Evolutionary conservation across 2,888 invertebrate species (phyloP), one percentile per base, ranked within the genome.

Genomic region (Sesia apiformis): DNA sequence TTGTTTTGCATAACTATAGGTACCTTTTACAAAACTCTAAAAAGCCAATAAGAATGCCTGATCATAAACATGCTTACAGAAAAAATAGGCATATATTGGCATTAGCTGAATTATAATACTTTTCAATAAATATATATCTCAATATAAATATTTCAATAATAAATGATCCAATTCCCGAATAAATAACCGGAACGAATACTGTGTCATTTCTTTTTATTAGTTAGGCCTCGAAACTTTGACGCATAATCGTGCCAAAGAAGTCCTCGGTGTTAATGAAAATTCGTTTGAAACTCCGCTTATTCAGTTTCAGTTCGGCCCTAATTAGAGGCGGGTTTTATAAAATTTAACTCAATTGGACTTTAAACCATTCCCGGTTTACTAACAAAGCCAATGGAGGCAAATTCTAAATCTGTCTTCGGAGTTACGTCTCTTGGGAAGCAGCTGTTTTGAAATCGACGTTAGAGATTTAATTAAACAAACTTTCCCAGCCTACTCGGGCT

Each of bases 381-480:
- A 66, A 67, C 64, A 63, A 66, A 65, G 62, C 66, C 69, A 59
- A 69, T 58, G 61, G 63, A 66, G 65, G 64, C 63, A 65, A 69
- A 69, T 70, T 71, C 59, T 62, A 59, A 60, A 60, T 58, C 59
- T 55, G 58, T 52, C 57, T 53, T 53, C 51, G 53, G 59, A 59
- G 54, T 59, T 60, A 58, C 53, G 52, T 51, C 52, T 50, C 38
- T 39, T 52, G 50, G 56, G 60, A 70, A 65, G 72, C 78, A 79
- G 78, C 76, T 80, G 80, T 74, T 78, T 78, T 74, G 69, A 72
- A 79, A 80, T 69, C 68, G 72, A 71, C 74, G 71, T 65, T 65
- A 61, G 66, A 75, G 78, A 81, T 78, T 80, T 81, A 80, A 81
- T 81, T 81, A 79, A 78, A 76, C 66, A 66, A 79, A 80, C 66